These are phyloP conservation scores for Megaceryle alcyon DNA, from an alignment of 2,797 vertebrate species.

Conservation along the genomic window DNA sequence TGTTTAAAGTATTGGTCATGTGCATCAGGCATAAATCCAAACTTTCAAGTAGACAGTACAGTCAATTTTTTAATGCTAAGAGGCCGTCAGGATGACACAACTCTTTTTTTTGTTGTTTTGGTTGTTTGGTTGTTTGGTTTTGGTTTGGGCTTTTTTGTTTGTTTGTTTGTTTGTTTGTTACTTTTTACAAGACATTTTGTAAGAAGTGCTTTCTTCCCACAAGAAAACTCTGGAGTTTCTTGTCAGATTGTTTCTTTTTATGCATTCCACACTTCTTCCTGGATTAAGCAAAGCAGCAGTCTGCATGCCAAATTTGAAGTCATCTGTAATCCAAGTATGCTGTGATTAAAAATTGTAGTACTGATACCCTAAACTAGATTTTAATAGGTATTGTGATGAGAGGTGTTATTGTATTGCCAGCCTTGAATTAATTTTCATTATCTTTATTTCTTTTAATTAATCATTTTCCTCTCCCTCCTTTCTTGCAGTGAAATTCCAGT, in stretches of 20 bases:
- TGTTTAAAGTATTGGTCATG: not conserved
- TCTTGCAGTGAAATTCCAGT: not conserved
- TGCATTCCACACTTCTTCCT: not conserved
- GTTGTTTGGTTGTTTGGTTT: too few relatives aligned
- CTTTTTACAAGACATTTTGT: not conserved
- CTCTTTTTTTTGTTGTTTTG: not conserved
- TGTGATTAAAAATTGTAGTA: conserved; percentile 45
- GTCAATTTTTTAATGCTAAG: not conserved
- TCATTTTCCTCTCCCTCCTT: not conserved
- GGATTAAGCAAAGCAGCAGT: conserved; percentile 6
- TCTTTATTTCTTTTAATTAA: conserved; percentile 42
- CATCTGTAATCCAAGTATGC: not conserved
- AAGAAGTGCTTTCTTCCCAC: not conserved
- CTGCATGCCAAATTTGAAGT: not conserved
- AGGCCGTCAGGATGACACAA: not conserved
- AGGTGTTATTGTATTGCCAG: conserved; percentile 19
- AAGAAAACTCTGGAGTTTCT: not conserved
- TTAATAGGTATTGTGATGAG: conserved; percentile 42
- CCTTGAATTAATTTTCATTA: conserved; percentile 49
- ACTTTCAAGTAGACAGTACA: not conserved
- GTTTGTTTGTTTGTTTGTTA: not conserved
- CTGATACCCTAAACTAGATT: conserved; percentile 35
- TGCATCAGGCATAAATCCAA: not conserved
- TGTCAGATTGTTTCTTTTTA: not conserved
- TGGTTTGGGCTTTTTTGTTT: too few relatives aligned